phyloP scores from a whole-genome alignment of 2,888 invertebrate species.

The Caenorhabditis sulstoni region DNA sequence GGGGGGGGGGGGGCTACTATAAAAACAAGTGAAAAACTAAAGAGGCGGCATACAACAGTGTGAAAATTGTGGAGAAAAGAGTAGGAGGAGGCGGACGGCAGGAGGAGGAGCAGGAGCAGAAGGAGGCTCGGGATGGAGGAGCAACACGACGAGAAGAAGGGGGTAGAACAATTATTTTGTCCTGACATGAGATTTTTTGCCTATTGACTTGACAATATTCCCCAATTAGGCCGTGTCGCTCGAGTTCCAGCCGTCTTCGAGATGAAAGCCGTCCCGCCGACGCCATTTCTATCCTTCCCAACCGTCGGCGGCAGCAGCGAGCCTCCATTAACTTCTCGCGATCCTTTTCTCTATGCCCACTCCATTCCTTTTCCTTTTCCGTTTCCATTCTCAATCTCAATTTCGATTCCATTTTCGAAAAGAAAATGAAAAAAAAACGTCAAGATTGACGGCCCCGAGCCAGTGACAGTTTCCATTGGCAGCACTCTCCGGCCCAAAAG shows the following conservation, averaged over 20 bases:
- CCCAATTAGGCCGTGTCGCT: constrained; percentile 25
- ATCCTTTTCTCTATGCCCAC: background rate
- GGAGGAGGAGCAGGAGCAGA: constrained; percentile 7
- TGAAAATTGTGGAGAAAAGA: constrained; percentile 15
- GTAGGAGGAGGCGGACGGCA: constrained; percentile 23
- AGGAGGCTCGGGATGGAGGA: background rate
- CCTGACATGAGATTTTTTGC: constrained; percentile 56
- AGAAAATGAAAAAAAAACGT: too few relatives aligned
- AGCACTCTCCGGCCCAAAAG: constrained; percentile 24
- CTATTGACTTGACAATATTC: constrained; percentile 51
- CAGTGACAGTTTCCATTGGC: constrained; percentile 30
- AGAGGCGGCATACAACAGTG: constrained; percentile 46
- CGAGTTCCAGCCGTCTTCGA: constrained; percentile 9
- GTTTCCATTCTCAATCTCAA: constrained; percentile 27
- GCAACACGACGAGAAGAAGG: too few relatives aligned
- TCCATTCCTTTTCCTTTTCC: constrained; percentile 23
- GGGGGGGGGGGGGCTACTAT: too few relatives aligned
- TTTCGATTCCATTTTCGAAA: constrained; percentile 11
- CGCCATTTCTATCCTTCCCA: background rate
- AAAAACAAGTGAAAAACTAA: constrained; percentile 54
- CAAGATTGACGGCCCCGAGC: background rate
- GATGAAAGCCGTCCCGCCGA: background rate
- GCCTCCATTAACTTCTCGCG: constrained; percentile 18
- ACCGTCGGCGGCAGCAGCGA: too few relatives aligned
- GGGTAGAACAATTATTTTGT: constrained; percentile 58